Evolutionary conservation across 2,888 invertebrate genomes (phyloP), one percentile per base, ranked within the genome.

Genomic region (Lagria hirta): DNA sequence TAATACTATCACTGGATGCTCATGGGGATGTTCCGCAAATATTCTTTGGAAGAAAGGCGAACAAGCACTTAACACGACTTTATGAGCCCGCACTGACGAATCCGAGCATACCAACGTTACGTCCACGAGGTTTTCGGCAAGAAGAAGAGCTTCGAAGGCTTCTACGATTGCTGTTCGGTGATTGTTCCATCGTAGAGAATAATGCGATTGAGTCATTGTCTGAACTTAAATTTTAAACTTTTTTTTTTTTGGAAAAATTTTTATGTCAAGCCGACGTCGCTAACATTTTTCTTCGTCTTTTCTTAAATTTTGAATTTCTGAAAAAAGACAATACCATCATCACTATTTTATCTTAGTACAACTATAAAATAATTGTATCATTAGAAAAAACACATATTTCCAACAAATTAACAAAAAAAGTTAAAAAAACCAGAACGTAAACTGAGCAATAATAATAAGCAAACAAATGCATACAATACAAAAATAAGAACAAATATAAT

Each of bases 131-230:
- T 86, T 83, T 74, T 91, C 91, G 12, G 86, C 86, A 65, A 90
- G 88, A 50, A 92, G 78, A 48, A 93, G 79, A n/a, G 86, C 84
- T 66, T 91, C 92, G 74, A 94, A 92, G 34, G 92, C 86, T 62
- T 86, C 81, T 57, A 92, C 79, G 66, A 94, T 83, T 72, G 93
- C 90, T 58, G 82, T 82, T 71, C 89, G 90, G 77, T 93, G 93
- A 76, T 92, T 92, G 78, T 91, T 91, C 93, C 93, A 94, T 73
- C 90, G 82, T 65, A 93, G 79, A 69, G 90, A 91, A 75, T 91
- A 93, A 73, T 91, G 90, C 69, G 90, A 88, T 73, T 88, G 80
- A 41, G 68, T 62, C 70, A 70, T 71, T 34, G 48, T 58, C 29
- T 26, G n/a, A n/a, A n/a, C n/a, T n/a, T n/a, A n/a, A n/a, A n/a